Percentiles rank a stretch among this genome's conserved stretches.
These are phyloP conservation scores for Drosophila fungiperda DNA, from an alignment of 2,888 invertebrate species.

Conservation along the genomic window DNA sequence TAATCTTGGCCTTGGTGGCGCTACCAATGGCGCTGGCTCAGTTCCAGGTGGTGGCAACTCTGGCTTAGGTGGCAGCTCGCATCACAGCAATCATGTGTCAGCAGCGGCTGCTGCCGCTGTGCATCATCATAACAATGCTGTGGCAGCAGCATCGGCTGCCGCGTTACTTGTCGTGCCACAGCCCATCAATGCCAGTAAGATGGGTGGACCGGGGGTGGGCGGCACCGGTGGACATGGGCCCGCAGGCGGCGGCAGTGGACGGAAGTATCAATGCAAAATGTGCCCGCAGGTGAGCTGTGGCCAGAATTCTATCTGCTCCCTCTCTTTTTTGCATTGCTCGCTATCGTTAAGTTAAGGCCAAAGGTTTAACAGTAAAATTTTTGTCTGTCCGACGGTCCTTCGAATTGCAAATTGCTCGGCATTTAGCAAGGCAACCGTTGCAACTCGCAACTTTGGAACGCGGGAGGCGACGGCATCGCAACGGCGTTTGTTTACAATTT, in stretches of 20 bases:
- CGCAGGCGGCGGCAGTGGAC: constrained; percentile 83
- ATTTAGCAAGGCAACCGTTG: constrained; percentile 38
- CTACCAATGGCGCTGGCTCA: constrained; percentile 75
- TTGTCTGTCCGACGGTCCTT: constrained; percentile 46
- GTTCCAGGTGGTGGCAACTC: constrained; percentile 77
- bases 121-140: constrained; percentile 86
- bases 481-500: constrained; percentile 76
- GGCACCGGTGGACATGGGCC: constrained; percentile 82
- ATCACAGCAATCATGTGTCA: constrained; percentile 85
- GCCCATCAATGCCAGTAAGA: constrained; percentile 90
- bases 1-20: constrained; percentile 69
- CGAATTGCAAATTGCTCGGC: constrained; percentile 40
- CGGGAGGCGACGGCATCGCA: constrained; percentile 5
- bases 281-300: constrained; percentile 94
- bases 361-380: constrained; percentile 40
- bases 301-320: constrained; percentile 12
- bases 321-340: constrained; percentile 44
- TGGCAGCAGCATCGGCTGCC: constrained; percentile 86
- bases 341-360: constrained; percentile 47
- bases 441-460: constrained; percentile 14
- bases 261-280: constrained; percentile 98
- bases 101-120: constrained; percentile 75
- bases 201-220: constrained; percentile 82
- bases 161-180: constrained; percentile 95
- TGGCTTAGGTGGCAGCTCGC: constrained; percentile 75